phyloP scores from a whole-genome alignment of 2,113 vertebrate genomes.

The Periophthalmodon schlosseri region DNA sequence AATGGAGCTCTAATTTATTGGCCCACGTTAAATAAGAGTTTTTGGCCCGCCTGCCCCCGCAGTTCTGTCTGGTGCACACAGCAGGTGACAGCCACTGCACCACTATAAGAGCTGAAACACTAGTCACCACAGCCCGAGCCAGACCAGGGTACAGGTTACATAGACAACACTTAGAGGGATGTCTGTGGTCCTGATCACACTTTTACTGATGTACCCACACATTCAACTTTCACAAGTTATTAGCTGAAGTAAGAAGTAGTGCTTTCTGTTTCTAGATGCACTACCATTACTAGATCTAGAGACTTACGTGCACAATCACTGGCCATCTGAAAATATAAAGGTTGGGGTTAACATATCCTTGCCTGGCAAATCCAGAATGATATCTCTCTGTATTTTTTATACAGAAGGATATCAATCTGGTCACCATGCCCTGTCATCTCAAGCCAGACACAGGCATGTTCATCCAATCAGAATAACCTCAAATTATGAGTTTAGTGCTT shows the following conservation, averaged over 20 bases:
- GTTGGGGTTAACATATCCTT: no score
- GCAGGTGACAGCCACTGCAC: conserved; percentile 58
- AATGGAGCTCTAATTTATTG: conserved; percentile 75
- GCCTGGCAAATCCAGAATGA: no score
- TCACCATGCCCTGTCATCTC: no score
- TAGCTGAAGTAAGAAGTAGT: conserved; percentile 41
- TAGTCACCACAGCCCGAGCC: conserved; percentile 8
- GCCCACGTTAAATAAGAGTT: conserved; percentile 70
- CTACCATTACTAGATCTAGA: neutral
- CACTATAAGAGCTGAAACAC: conserved; percentile 33
- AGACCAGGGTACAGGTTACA: conserved; percentile 29
- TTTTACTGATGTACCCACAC: conserved; percentile 11
- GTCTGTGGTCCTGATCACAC: conserved; percentile 26
- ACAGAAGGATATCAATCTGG: no score
- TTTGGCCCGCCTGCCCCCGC: conserved; percentile 51
- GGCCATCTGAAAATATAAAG: neutral
- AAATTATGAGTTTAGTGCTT: no score
- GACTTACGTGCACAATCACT: neutral
- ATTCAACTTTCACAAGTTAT: conserved; percentile 25
- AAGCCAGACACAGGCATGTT: no score
- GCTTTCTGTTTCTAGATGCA: neutral
- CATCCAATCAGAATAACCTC: no score
- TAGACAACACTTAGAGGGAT: conserved; percentile 14
- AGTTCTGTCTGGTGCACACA: conserved; percentile 59
- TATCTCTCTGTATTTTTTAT: no score